Evolutionary conservation across 2,113 vertebrate species (phyloP).

Genomic region (Galeopterus variegatus): DNA sequence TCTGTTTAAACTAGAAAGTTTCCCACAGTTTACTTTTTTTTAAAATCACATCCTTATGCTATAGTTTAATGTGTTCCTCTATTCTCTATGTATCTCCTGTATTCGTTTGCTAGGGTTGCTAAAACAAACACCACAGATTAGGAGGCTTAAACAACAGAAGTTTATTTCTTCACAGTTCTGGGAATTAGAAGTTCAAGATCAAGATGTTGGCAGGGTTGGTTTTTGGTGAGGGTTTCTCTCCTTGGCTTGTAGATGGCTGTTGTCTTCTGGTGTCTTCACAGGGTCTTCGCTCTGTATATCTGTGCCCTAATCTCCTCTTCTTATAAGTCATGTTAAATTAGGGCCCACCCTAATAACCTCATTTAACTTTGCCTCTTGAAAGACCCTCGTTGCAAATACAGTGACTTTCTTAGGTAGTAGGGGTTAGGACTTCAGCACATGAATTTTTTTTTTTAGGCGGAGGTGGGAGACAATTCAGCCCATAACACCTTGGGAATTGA

Average conservation of each 20-base stretch:
- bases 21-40: background rate
- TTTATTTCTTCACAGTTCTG: background rate
- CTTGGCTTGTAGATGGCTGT: background rate
- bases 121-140: background rate
- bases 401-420: background rate
- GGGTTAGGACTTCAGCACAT: background rate
- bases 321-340: background rate
- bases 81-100: background rate
- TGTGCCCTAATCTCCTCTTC: background rate
- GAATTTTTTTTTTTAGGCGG: background rate
- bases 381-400: background rate
- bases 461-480: background rate
- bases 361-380: background rate
- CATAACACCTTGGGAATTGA: background rate
- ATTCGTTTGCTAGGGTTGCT: background rate
- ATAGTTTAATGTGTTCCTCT: background rate
- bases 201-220: background rate
- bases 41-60: background rate
- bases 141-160: background rate
- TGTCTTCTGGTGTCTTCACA: background rate
- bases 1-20: background rate
- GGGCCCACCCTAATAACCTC: background rate
- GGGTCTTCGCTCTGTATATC: background rate
- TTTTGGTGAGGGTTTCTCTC: background rate
- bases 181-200: background rate